Evolutionary conservation across 2,888 invertebrate genomes (phyloP), one percentile per base, ranked within the genome.

Genomic region (Chymomyza caudatula): DNA sequence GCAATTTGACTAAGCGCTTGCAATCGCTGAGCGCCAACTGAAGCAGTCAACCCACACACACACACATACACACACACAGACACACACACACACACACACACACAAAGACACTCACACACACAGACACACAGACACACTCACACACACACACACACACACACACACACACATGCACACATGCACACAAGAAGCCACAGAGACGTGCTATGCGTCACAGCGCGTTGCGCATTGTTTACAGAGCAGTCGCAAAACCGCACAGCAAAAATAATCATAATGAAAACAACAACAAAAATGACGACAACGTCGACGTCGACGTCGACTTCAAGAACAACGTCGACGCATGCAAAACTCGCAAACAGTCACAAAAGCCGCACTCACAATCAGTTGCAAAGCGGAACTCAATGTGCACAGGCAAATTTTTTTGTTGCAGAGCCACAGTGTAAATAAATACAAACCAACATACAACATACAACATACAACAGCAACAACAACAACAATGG

Each of bases 341-440:
- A 17, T 17, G 44, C 44, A 47, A 17, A 47, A 17, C 44, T 17
- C n/a, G 15, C 15, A 84, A 78, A 67, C 67, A 77, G 62, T 74
- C 54, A 25, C 25, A n/a, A 64, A 66, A 80, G 58, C 71, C 69
- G 68, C 59, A 63, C 61, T 67, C 70, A 65, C 66, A 79, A 62
- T 69, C 84, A 80, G 80, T 80, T 80, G 65, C 73, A 71, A 70
- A 73, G 61, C 68, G 65, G 70, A 60, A 78, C 71, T 78, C 71
- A 76, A 85, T 64, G 65, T 69, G 68, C 42, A 65, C 76, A 85
- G 81, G n/a, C 47, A 47, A 47, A 15, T 3, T n/a, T 17, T 47
- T 53, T 53, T 53, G 53, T 51, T 51, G 6, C 20, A 47, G 44
- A 8, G 44, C 5, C 15, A 8, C n/a, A 47, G 17, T n/a, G 44